A percentile compares a stretch with the other conserved stretches of the same genome.
These are phyloP conservation scores for Cistogaster globosa DNA, from an alignment of 2,888 invertebrate species.

Conservation along the genomic window DNA sequence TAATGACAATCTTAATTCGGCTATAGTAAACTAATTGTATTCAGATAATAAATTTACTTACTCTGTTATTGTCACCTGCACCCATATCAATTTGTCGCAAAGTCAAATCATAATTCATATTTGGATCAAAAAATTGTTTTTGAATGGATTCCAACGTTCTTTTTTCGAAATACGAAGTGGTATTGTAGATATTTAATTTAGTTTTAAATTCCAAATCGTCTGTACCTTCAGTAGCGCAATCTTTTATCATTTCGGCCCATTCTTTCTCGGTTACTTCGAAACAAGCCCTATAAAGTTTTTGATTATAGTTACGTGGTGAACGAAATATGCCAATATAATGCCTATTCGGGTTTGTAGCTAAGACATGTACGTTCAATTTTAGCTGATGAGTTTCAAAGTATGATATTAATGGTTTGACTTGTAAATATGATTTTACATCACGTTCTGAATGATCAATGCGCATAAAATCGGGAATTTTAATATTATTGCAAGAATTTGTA, in stretches of 20 bases:
- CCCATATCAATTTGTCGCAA: background rate
- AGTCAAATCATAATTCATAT: slow-evolving; percentile 35
- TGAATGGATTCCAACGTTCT: background rate
- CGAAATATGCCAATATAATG: slow-evolving; percentile 76
- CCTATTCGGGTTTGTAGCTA: slow-evolving; percentile 73
- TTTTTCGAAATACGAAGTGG: background rate
- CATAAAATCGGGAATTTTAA: slow-evolving; percentile 78
- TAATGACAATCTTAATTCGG: too few relatives aligned
- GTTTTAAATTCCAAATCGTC: slow-evolving; percentile 70
- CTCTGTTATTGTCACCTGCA: slow-evolving; percentile 1
- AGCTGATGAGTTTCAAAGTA: slow-evolving; percentile 71
- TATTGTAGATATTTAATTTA: slow-evolving; percentile 63
- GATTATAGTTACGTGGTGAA: slow-evolving; percentile 23
- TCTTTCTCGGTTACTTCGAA: slow-evolving; percentile 74
- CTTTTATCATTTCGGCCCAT: slow-evolving; percentile 75
- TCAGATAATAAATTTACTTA: slow-evolving; percentile 19
- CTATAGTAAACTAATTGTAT: too few relatives aligned
- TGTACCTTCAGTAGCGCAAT: slow-evolving; percentile 18
- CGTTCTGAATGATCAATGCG: slow-evolving; percentile 76
- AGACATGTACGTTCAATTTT: slow-evolving; percentile 73
- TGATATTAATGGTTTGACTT: slow-evolving; percentile 72
- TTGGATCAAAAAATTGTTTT: background rate
- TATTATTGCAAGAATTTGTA: slow-evolving; percentile 24
- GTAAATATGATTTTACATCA: slow-evolving; percentile 76
- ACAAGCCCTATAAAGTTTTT: slow-evolving; percentile 71